Evolutionary conservation across 2,113 vertebrate species (phyloP), one percentile per base, ranked within the genome.

Genomic region (Clupea harengus): DNA sequence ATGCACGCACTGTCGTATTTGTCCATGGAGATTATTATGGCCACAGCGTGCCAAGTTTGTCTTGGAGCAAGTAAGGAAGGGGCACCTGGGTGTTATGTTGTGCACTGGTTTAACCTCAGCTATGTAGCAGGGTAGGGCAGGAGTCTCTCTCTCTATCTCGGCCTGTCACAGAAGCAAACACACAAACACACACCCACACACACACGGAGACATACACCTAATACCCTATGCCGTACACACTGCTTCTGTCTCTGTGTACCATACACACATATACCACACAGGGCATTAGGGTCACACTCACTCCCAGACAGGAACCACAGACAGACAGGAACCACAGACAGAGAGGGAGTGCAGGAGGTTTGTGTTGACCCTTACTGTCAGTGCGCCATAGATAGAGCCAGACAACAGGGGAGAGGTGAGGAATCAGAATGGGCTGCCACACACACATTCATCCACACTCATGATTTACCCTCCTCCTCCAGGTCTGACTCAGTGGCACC

Each of bases 21-120:
- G 89, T 82, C 81, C 54, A 15, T 82, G 81, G 50, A 83, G 86
- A 89, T 86, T 91, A 87, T 92, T 92, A 89, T 91, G 85, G 87
- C 88, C 6, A 0, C 25, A 28, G 49, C 1, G 20, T 87, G 87
- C 86, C 89, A 90, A 88, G 85, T 92, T 90, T 92, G 86, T 84
- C 89, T 88, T 88, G 91, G 89, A 90, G 86, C 25, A 64, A 72
- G 54, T 81, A 46, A 82, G 83, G 89, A 87, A 57, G 89, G 82
- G 57, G 86, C 93, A 93, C 92, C 83, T 88, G 47, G 90, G 91
- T 93, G 93, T 87, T 88, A 93, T 88, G 91, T 92, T 84, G 89
- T 88, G 84, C 50, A 85, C 81, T 64, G 86, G 83, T 78, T 83
- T 78, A 83, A 81, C 85, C 88, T 82, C 81, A 54, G 85, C 45